phyloP scores from a whole-genome alignment of 2,797 vertebrate species.

The Melanotaenia maccullochi region DNA sequence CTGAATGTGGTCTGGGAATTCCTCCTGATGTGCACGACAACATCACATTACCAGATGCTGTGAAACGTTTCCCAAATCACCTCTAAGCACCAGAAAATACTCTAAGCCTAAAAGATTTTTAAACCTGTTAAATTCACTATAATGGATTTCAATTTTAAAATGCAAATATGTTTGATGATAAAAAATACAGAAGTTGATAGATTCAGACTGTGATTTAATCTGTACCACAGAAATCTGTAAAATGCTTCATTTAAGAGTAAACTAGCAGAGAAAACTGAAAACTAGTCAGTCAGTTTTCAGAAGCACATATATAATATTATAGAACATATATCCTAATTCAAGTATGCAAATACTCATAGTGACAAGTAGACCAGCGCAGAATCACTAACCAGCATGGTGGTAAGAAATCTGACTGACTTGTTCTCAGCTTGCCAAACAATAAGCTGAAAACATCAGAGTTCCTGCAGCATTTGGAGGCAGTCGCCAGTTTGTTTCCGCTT shows the following conservation, averaged over 20 bases:
- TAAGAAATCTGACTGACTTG: not conserved
- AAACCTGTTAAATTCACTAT: slow-evolving; percentile 9
- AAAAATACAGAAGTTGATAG: not conserved
- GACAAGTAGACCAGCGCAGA: not conserved
- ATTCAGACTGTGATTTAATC: not conserved
- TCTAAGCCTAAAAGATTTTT: not conserved
- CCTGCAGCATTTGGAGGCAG: no score
- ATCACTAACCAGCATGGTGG: not conserved
- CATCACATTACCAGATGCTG: slow-evolving; percentile 33
- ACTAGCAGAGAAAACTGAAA: not conserved
- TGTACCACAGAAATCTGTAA: not conserved
- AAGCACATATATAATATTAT: not conserved
- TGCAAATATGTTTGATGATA: not conserved
- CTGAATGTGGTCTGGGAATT: slow-evolving; percentile 41
- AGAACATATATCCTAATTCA: not conserved
- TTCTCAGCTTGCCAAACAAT: not conserved
- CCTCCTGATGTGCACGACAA: slow-evolving; percentile 2
- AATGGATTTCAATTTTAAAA: not conserved
- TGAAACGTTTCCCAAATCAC: slow-evolving; percentile 5
- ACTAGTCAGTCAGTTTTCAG: not conserved
- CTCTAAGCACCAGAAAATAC: slow-evolving; percentile 4
- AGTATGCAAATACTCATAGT: not conserved
- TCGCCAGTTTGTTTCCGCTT: no score
- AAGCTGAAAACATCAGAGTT: no score
- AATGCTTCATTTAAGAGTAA: not conserved